Evolutionary conservation across 2,113 vertebrate species (phyloP).

Genomic region (Monopterus albus): DNA sequence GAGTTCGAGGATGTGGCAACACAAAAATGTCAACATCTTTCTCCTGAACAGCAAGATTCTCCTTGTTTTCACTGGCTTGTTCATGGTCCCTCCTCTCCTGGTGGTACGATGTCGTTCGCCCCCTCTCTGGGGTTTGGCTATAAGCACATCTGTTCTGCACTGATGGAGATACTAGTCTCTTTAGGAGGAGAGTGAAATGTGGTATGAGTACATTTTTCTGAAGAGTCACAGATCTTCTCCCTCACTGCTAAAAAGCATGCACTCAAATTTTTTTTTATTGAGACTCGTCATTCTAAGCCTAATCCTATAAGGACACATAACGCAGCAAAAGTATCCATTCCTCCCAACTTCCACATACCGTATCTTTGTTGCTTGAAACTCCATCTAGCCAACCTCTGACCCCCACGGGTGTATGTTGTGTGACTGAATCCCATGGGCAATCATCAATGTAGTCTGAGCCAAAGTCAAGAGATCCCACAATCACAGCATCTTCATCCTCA

Average conservation of each 20-base stretch:
- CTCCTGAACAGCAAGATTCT: slow-evolving; percentile 77
- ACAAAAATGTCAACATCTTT: slow-evolving; percentile 78
- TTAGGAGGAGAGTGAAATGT: slow-evolving; percentile 7
- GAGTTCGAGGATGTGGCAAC: slow-evolving; percentile 83
- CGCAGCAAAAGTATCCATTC: not conserved
- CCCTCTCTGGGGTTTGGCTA: slow-evolving; percentile 50
- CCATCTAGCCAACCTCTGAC: slow-evolving; percentile 59
- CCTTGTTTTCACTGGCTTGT: slow-evolving; percentile 84
- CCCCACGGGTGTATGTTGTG: slow-evolving; percentile 39
- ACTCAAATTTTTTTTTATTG: not conserved
- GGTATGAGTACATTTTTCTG: not conserved
- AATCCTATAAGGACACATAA: not conserved
- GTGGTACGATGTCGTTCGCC: slow-evolving; percentile 26
- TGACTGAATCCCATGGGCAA: slow-evolving; percentile 50
- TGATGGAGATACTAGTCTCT: slow-evolving; percentile 60
- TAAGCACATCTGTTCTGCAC: slow-evolving; percentile 50
- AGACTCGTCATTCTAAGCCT: not conserved
- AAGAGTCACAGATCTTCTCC: not conserved
- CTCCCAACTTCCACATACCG: slow-evolving; percentile 27
- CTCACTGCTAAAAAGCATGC: not conserved
- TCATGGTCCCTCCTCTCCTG: slow-evolving; percentile 58
- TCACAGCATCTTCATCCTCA: slow-evolving; percentile 63
- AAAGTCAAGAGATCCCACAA: slow-evolving; percentile 79
- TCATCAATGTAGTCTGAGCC: slow-evolving; percentile 73
- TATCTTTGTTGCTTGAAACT: slow-evolving; percentile 22